A percentile compares a stretch with the other conserved stretches of the same genome.
Evolutionary conservation across 2,113 vertebrate genomes (phyloP).

Genomic region (Urocynchramus pylzowi): DNA sequence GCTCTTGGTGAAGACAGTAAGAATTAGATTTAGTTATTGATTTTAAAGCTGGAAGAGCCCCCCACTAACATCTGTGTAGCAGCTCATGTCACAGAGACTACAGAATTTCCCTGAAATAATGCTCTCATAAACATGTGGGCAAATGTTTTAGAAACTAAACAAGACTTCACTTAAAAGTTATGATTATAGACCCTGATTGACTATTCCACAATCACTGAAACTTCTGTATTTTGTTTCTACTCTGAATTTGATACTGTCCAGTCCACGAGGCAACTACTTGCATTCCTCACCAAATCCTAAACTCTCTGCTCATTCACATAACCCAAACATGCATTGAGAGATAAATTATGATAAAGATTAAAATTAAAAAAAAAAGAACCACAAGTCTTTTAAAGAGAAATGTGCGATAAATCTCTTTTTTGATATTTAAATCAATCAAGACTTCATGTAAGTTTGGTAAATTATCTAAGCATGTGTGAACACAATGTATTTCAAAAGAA

Average conservation of each 20-base stretch:
- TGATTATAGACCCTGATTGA: neutral
- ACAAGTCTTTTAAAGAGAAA: neutral
- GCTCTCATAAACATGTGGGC: neutral
- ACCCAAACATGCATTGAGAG: neutral
- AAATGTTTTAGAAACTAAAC: neutral
- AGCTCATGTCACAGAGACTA: neutral
- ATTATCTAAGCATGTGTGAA: neutral
- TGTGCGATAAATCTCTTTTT: neutral
- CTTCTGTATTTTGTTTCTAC: neutral
- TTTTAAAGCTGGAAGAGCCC: neutral
- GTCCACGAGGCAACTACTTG: neutral
- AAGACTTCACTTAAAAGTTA: neutral
- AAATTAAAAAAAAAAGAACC: neutral
- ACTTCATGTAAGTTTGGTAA: neutral
- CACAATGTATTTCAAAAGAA: neutral
- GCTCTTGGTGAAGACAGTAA: neutral
- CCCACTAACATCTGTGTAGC: neutral
- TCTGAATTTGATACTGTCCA: neutral
- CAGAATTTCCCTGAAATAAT: neutral
- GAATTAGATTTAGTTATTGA: neutral
- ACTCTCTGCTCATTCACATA: neutral
- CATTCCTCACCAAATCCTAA: neutral
- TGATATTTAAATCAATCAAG: neutral
- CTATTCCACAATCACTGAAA: neutral
- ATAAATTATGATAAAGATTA: neutral